Evolutionary conservation across 2,113 vertebrate genomes (phyloP).

Genomic region (Oncorhynchus nerka): DNA sequence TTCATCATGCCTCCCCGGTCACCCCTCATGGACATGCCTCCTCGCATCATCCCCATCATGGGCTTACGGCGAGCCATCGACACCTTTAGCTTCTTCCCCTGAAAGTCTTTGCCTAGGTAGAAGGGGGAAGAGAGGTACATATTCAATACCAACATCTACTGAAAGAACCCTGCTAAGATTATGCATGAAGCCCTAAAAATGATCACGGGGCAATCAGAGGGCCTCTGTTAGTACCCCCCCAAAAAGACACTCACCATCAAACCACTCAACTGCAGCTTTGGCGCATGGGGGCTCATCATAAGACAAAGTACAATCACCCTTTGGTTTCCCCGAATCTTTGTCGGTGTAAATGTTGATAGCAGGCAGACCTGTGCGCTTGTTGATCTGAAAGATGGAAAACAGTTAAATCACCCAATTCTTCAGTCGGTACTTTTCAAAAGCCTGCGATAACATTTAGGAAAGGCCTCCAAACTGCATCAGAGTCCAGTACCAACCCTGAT

Average conservation of each 20-base stretch:
- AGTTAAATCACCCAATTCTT: not conserved
- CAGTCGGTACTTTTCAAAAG: too few relatives aligned
- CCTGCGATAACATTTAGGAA: not conserved
- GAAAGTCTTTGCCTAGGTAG: slow-evolving; percentile 82
- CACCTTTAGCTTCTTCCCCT: slow-evolving; percentile 84
- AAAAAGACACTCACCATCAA: slow-evolving; percentile 75
- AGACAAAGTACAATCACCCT: slow-evolving; percentile 84
- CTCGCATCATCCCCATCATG: slow-evolving; percentile 80
- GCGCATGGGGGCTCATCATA: slow-evolving; percentile 84
- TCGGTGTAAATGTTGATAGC: slow-evolving; percentile 88
- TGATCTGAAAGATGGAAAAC: slow-evolving; percentile 69
- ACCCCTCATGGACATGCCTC: slow-evolving; percentile 78
- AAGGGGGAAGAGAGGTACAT: not conserved
- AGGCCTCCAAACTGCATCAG: not conserved
- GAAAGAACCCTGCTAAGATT: too few relatives aligned
- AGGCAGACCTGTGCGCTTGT: slow-evolving; percentile 84
- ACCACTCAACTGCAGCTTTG: slow-evolving; percentile 84
- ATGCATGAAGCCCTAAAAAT: too few relatives aligned
- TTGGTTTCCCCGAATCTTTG: slow-evolving; percentile 85
- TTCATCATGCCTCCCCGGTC: slow-evolving; percentile 82
- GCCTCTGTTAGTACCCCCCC: not conserved
- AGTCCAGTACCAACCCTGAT: slow-evolving; percentile 72
- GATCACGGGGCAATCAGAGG: too few relatives aligned
- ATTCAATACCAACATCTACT: too few relatives aligned
- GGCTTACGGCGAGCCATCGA: slow-evolving; percentile 81